Evolutionary conservation across 2,113 vertebrate genomes (phyloP).

Genomic region (Fregata magnificens): DNA sequence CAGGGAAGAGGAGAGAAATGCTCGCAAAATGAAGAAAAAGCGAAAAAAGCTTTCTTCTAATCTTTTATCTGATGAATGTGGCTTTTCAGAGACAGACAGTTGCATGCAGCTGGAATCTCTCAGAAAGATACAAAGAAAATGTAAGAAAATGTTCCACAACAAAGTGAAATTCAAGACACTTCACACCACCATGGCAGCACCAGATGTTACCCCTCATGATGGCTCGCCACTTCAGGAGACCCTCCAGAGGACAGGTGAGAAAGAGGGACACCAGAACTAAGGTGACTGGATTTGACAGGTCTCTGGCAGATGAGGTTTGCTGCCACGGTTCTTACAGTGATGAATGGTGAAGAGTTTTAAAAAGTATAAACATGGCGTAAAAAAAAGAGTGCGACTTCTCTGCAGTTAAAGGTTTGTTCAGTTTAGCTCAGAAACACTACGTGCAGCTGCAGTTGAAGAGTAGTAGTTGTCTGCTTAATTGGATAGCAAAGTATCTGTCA

Average conservation of each 20-base stretch:
- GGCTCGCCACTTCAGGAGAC: not conserved
- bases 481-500: not conserved
- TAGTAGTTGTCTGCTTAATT: not conserved
- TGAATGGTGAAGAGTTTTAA: not conserved
- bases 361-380: not conserved
- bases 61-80: constrained; percentile 24
- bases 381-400: not conserved
- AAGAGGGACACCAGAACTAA: not conserved
- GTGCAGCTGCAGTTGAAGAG: not conserved
- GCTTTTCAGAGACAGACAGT: constrained; percentile 9
- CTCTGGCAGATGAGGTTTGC: not conserved
- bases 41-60: not conserved
- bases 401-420: not conserved
- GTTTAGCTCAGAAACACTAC: not conserved
- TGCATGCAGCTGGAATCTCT: not conserved
- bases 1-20: constrained; percentile 16
- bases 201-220: not conserved
- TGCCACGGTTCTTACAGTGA: not conserved
- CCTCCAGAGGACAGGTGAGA: constrained; percentile 30
- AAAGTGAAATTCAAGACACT: constrained; percentile 25
- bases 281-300: not conserved
- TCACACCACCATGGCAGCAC: not conserved
- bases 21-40: constrained; percentile 43
- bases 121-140: constrained; percentile 51
- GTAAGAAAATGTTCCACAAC: constrained; percentile 28